Conservation (phyloP, 2,113 vertebrate species). For the Mus musculus region GRCm39 chr3:20914001-20914500, state of each 20-base stretch:
- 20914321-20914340: neutral
- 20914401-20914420: neutral
- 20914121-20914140: neutral
- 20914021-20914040: neutral
- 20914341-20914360: neutral
- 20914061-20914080: neutral
- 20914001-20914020: neutral
- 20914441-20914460: neutral
- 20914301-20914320: neutral
- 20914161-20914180: neutral
- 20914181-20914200: neutral
- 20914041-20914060: constrained; percentile 1
- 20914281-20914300: neutral
- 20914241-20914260: neutral
- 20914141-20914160: neutral
- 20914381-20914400: neutral
- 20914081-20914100: neutral
- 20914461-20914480: neutral
- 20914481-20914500: neutral
- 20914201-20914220: neutral
- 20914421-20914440: neutral
- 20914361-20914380: neutral
- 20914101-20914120: neutral
- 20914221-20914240: neutral
- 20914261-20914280: neutral